Percentiles rank a stretch among this genome's conserved stretches.
phyloP scores from a whole-genome alignment of 35 echinoderm and acorn worm genomes.

The Stichopus chloronotus region DNA sequence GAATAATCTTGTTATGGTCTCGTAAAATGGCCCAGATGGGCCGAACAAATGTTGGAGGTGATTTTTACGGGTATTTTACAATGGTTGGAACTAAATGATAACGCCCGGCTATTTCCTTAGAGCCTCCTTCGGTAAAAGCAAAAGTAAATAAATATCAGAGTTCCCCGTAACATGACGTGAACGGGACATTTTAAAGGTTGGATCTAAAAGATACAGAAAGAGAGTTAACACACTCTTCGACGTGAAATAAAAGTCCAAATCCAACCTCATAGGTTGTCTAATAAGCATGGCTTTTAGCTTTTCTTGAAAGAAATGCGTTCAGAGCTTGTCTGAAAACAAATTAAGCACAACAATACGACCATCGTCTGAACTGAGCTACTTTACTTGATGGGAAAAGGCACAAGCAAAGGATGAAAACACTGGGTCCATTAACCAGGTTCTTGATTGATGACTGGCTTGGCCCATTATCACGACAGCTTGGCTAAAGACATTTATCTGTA shows the following conservation, averaged over 20 bases:
- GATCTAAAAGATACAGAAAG: background rate
- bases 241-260: background rate
- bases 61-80: background rate
- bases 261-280: background rate
- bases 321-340: too few relatives aligned
- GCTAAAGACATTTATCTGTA: slow-evolving; percentile 6
- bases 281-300: too few relatives aligned
- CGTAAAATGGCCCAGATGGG: background rate
- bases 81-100: background rate
- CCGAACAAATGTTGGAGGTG: background rate
- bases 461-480: slow-evolving; percentile 57
- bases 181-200: background rate
- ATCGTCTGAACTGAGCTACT: background rate
- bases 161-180: too few relatives aligned
- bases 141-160: background rate
- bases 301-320: too few relatives aligned
- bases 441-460: slow-evolving; percentile 49
- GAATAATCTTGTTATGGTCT: background rate
- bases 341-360: background rate
- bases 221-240: background rate
- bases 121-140: background rate
- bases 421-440: slow-evolving; percentile 54
- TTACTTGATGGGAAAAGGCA: background rate
- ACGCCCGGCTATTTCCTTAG: background rate
- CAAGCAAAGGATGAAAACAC: background rate